A percentile compares a stretch with the other conserved stretches of the same genome.
These are phyloP conservation scores for Drosophila pseudotalamancana DNA, from an alignment of 2,888 invertebrate species.

Conservation along the genomic window DNA sequence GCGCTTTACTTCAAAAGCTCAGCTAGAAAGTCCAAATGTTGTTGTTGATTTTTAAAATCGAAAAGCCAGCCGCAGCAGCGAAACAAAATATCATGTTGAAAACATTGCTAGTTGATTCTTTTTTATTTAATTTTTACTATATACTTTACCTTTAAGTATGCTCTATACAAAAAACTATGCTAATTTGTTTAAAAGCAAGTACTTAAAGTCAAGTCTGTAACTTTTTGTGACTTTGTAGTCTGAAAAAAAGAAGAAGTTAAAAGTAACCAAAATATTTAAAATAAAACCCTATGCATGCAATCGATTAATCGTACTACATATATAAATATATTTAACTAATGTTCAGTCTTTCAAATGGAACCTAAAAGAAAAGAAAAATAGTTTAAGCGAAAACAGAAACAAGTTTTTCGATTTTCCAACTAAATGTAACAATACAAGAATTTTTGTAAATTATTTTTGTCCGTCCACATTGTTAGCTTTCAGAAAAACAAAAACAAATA, in stretches of 20 bases:
- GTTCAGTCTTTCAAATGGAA: slow-evolving; percentile 37
- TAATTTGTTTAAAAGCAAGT: slow-evolving; percentile 52
- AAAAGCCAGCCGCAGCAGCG: slow-evolving; percentile 39
- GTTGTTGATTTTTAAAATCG: slow-evolving; percentile 77
- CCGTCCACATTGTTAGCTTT: slow-evolving; percentile 85
- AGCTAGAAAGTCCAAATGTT: slow-evolving; percentile 62
- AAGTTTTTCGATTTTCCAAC: slow-evolving; percentile 39
- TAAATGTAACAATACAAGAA: slow-evolving; percentile 76
- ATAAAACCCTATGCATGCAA: slow-evolving; percentile 37
- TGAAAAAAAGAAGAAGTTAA: slow-evolving; percentile 46
- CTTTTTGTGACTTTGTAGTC: slow-evolving; percentile 59
- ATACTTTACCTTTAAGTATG: slow-evolving; percentile 8
- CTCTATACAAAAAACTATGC: slow-evolving; percentile 19
- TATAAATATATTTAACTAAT: slow-evolving; percentile 28
- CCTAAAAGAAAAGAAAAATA: neutral
- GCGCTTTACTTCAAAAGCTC: slow-evolving; percentile 52
- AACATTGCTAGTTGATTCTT: slow-evolving; percentile 57
- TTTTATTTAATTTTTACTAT: slow-evolving; percentile 16
- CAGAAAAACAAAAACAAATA: slow-evolving; percentile 55
- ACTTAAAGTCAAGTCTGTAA: slow-evolving; percentile 66
- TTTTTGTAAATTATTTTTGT: slow-evolving; percentile 83
- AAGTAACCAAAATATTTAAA: slow-evolving; percentile 11
- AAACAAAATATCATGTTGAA: slow-evolving; percentile 59
- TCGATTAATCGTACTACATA: slow-evolving; percentile 22
- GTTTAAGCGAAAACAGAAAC: slow-evolving; percentile 7